phyloP scores from a whole-genome alignment of 2,797 vertebrate genomes.

The Zonotrichia albicollis region DNA sequence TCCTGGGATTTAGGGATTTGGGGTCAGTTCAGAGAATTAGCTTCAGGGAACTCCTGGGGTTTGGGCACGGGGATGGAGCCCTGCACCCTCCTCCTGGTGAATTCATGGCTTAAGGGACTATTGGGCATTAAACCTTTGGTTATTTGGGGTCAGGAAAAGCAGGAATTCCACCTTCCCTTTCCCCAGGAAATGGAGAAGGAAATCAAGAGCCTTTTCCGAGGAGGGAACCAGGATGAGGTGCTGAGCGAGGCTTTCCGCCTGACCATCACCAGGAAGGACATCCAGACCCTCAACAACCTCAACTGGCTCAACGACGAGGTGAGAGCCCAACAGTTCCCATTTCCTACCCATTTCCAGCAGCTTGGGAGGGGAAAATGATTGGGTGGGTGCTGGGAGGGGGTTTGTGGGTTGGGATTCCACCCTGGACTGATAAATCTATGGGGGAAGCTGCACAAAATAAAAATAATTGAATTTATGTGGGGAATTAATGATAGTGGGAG shows the following conservation, averaged over 20 bases:
- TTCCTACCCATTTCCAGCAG: too few relatives aligned
- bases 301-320: slow-evolving; percentile 99
- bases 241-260: slow-evolving; percentile 94
- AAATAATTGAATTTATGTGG: rapidly evolving
- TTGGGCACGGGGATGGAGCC: too few relatives aligned
- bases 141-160: not conserved
- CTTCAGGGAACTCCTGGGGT: too few relatives aligned
- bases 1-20: too few relatives aligned
- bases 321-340: not conserved
- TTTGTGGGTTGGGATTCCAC: not conserved
- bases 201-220: slow-evolving; percentile 83
- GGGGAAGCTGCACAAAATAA: not conserved
- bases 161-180: not conserved
- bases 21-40: too few relatives aligned
- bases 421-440: rapidly evolving
- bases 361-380: too few relatives aligned
- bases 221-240: slow-evolving; percentile 88
- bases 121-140: not conserved
- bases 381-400: not conserved
- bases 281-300: slow-evolving; percentile 91
- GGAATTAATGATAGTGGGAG: not conserved
- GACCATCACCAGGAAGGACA: slow-evolving; percentile 94
- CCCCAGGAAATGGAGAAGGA: slow-evolving; percentile 89
- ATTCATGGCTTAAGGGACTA: not conserved
- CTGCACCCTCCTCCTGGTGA: too few relatives aligned